Base-by-base conservation (phyloP, 2,113 vertebrate species). In the Pleuronectes platessa region DNA sequence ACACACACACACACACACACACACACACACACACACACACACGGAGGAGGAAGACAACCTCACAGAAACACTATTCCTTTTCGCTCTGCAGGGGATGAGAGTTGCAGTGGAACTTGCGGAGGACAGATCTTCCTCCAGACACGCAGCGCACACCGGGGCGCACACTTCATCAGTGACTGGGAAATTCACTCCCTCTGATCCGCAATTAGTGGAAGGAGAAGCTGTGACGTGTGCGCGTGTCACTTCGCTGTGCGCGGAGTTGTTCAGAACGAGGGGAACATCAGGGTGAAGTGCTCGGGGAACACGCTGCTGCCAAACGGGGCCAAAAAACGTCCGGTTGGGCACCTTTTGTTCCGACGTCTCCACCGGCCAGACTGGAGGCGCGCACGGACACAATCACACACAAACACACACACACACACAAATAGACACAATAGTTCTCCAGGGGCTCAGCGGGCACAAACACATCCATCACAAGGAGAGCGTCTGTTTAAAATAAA, bases 391-490 rank as follows among this genome's bases (percentile, higher is more conserved):
- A 14, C 31, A 12, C 37, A 24, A 18, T 9, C n/a, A n/a, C n/a
- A 37, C 54, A 9, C 7, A 11, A 23, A 23, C 26, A 31, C 20
- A 5, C 4, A 13, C 49, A 9, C 31, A 31, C 49, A 51, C 18
- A 14, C 3, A 20, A 4, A 51, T 17, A 51, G 8, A 35, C 47
- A 6, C 8, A 14, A 45, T 24, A 49, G 68, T 70, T 62, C 15
- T 54, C 51, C 68, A 54, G 49, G 14, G 11, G 24, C 42, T 21
- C 61, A 49, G 4, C 15, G 13, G 3, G 15, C 45, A 49, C 40
- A 18, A 5, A 15, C 15, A 37, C 66, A 69, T 73, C 69, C 78
- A 82, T 81, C 89, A 82, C 68, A 31, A 61, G 7, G 68, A 51
- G 1, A 6, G 47, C 47, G 53, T 61, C 66, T 31, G 47, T 51